phyloP scores from a whole-genome alignment of 2,113 vertebrate species.

The Malurus cyaneus region DNA sequence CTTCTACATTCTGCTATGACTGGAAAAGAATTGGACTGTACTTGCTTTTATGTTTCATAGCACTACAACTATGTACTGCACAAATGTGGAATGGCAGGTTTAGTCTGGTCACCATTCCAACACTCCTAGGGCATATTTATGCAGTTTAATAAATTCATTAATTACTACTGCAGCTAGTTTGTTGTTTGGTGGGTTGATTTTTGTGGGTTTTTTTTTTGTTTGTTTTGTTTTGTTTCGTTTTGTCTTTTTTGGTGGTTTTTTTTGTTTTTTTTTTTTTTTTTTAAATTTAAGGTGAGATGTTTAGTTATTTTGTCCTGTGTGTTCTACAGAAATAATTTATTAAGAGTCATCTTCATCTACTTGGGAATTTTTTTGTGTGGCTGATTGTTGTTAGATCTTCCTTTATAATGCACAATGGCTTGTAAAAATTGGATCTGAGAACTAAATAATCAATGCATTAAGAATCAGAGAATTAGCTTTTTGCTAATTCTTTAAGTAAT shows the following conservation, averaged over 20 bases:
- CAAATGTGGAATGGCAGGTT: not conserved
- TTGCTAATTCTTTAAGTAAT: not conserved
- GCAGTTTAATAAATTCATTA: not conserved
- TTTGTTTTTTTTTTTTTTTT: not conserved
- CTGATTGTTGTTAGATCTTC: not conserved
- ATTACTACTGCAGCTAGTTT: not conserved
- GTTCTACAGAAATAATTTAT: not conserved
- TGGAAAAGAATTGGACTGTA: not conserved
- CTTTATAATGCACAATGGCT: not conserved
- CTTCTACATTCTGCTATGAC: not conserved
- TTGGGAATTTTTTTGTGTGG: not conserved
- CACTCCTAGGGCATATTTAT: not conserved
- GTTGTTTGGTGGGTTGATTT: not conserved
- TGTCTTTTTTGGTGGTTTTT: not conserved
- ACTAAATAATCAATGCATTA: not conserved
- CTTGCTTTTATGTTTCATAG: not conserved
- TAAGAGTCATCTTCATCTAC: not conserved
- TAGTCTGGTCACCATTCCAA: not conserved
- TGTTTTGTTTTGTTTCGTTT: not conserved
- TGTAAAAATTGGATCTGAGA: not conserved
- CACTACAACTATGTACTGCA: not conserved
- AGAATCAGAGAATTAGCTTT: not conserved
- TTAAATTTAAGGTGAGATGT: not conserved
- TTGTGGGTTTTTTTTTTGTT: not conserved
- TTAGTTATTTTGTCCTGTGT: not conserved